Evolutionary conservation across 2,113 vertebrate species (phyloP).

Genomic region (Nipponia nippon): DNA sequence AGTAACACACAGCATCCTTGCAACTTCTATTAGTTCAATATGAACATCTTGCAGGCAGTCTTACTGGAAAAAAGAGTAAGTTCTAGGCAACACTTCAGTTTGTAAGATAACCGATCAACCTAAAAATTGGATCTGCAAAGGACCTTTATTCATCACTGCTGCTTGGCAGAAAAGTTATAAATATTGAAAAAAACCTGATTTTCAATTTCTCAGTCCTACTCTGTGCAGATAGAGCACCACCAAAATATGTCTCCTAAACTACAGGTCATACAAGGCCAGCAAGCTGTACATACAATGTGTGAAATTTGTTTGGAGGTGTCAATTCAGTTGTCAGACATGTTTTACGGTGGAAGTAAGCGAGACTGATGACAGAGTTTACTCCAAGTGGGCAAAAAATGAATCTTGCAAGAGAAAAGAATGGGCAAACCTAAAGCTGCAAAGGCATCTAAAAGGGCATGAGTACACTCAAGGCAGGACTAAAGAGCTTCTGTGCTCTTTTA

Average conservation of each 20-base stretch:
- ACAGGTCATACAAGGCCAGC: not conserved
- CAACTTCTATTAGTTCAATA: not conserved
- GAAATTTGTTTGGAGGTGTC: slow-evolving; percentile 8
- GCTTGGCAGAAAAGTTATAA: not conserved
- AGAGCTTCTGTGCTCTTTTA: not conserved
- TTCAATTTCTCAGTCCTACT: not conserved
- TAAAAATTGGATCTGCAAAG: not conserved
- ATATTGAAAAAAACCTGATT: not conserved
- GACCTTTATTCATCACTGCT: not conserved
- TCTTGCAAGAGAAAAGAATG: not conserved
- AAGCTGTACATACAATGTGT: not conserved
- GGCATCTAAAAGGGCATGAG: not conserved
- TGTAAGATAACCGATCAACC: not conserved
- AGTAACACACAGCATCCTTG: not conserved
- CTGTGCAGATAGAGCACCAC: not conserved
- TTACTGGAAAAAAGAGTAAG: not conserved
- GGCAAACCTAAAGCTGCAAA: not conserved
- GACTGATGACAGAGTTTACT: not conserved
- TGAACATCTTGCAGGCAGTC: not conserved
- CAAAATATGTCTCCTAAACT: not conserved
- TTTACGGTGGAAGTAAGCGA: not conserved
- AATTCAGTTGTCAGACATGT: not conserved
- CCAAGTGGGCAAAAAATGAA: not conserved
- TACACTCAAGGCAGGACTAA: not conserved
- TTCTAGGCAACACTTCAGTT: not conserved